Evolutionary conservation across 2,113 vertebrate species (phyloP).

Genomic region (Cairina moschata): DNA sequence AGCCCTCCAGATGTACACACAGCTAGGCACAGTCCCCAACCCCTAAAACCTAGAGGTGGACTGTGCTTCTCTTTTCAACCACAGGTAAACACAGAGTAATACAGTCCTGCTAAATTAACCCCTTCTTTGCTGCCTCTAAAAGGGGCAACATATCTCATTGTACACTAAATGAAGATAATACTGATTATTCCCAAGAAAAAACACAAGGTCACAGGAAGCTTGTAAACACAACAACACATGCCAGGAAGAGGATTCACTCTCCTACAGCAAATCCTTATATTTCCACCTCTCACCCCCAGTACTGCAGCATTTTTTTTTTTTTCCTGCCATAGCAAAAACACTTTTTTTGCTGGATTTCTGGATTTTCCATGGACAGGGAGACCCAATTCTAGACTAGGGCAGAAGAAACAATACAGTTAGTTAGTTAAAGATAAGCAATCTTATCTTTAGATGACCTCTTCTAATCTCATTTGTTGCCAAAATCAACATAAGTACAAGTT

Average conservation of each 20-base stretch:
- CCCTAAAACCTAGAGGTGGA: neutral
- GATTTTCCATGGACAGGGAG: neutral
- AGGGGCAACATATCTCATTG: neutral
- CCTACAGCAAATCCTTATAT: neutral
- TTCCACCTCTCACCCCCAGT: neutral
- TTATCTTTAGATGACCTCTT: conserved; percentile 44
- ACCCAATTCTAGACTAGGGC: neutral
- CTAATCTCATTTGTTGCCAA: conserved; percentile 43
- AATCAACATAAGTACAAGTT: conserved; percentile 8
- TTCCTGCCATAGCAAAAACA: neutral
- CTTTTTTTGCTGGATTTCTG: neutral
- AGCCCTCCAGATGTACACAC: neutral
- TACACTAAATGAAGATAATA: neutral
- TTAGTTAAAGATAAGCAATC: conserved; percentile 11
- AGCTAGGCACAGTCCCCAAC: neutral
- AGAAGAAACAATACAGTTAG: neutral
- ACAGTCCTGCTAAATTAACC: neutral
- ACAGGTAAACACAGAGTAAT: neutral
- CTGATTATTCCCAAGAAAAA: neutral
- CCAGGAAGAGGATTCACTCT: neutral
- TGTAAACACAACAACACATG: rapidly evolving
- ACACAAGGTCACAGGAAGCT: neutral
- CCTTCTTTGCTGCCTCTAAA: neutral
- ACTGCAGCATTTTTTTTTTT: neutral
- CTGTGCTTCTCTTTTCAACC: neutral